phyloP scores from a whole-genome alignment of 1,140 invertebrate genomes.

The Drosophila miranda region DNA sequence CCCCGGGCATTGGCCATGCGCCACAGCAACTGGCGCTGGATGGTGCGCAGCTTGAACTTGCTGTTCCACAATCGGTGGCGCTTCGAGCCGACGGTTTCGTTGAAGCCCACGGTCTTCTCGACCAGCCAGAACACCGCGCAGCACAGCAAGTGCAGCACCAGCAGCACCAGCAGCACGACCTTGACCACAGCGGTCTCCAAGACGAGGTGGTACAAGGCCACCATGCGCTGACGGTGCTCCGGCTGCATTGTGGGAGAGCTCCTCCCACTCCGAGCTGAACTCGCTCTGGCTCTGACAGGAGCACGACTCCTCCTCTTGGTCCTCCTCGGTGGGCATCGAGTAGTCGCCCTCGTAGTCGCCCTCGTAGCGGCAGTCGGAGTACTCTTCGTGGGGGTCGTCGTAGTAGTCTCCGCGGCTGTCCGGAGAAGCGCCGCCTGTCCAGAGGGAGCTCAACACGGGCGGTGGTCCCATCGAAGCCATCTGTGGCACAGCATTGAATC shows the following conservation, averaged over 20 bases:
- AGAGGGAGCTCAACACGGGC: no score
- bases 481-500: no score
- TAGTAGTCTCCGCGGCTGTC: no score
- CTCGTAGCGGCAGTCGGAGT: background rate
- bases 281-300: no score
- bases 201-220: slow-evolving; percentile 5
- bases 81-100: background rate
- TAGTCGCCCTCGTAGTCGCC: slow-evolving; percentile 9
- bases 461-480: no score
- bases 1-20: slow-evolving; percentile 58
- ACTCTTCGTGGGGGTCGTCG: no score
- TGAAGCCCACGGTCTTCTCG: background rate
- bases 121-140: background rate
- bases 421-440: no score
- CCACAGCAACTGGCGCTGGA: slow-evolving; percentile 55
- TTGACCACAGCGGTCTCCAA: background rate
- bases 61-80: slow-evolving; percentile 34
- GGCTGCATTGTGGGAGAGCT: background rate
- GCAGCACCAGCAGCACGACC: slow-evolving; percentile 41
- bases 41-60: slow-evolving; percentile 50
- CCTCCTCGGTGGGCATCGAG: background rate
- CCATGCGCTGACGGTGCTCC: slow-evolving; percentile 23
- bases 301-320: background rate
- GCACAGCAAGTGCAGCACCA: slow-evolving; percentile 46
- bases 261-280: no score